These are phyloP conservation scores for Calcarius lapponicus DNA, from an alignment of 2,797 vertebrate genomes.

Conservation along the genomic window DNA sequence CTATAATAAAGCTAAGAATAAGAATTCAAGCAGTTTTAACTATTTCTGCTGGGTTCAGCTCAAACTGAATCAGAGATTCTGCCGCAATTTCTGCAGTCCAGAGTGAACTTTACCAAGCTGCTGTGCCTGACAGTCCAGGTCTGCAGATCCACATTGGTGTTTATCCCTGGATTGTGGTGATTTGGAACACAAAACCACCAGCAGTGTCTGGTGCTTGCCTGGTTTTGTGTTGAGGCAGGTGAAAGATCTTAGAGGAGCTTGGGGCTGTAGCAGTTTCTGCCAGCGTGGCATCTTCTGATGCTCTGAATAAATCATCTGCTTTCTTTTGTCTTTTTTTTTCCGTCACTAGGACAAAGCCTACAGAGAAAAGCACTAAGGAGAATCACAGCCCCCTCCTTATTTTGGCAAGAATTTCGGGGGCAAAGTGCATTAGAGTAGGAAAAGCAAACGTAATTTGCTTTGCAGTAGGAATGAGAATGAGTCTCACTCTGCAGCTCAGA, in stretches of 20 bases:
- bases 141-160: background rate
- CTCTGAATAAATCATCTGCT: background rate
- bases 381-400: background rate
- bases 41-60: background rate
- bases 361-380: background rate
- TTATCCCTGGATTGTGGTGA: background rate
- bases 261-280: background rate
- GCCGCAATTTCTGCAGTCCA: background rate
- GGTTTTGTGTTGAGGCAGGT: background rate
- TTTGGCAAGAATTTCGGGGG: background rate
- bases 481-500: background rate
- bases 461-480: slow-evolving; percentile 5
- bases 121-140: rapidly evolving
- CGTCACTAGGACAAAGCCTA: background rate
- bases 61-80: background rate
- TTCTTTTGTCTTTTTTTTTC: background rate
- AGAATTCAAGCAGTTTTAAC: background rate
- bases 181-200: background rate
- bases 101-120: background rate
- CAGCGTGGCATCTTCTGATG: background rate
- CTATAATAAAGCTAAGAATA: background rate
- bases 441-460: slow-evolving; percentile 29
- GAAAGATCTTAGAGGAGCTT: background rate
- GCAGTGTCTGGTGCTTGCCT: background rate
- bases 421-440: background rate